Conservation (phyloP, 2,888 invertebrate species). For the Morpho helenor region DNA sequence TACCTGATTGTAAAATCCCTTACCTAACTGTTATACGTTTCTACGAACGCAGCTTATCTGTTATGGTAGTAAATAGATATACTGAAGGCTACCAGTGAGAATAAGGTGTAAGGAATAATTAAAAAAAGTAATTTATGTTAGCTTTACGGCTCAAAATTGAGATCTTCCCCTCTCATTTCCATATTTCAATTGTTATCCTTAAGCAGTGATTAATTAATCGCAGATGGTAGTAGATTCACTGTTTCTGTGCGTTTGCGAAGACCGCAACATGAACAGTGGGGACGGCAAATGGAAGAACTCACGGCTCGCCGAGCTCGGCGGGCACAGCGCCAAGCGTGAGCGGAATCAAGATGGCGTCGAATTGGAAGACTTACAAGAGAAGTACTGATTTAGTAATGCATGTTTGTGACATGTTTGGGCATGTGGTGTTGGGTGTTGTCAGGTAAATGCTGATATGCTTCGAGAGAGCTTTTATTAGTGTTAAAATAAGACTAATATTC, state of each 20-base stretch:
- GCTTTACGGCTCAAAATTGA: too few species aligned
- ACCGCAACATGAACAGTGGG: slow-evolving; percentile 89
- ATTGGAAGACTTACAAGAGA: slow-evolving; percentile 53
- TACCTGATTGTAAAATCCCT: too few species aligned
- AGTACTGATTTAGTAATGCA: slow-evolving; percentile 48
- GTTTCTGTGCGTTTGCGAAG: slow-evolving; percentile 96
- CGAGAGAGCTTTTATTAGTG: background rate
- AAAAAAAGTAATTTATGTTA: too few species aligned
- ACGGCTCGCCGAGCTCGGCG: slow-evolving; percentile 78
- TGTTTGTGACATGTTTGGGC: background rate
- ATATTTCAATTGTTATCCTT: too few species aligned
- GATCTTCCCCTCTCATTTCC: too few species aligned
- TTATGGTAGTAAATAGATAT: too few species aligned
- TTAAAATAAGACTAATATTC: background rate
- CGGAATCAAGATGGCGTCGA: slow-evolving; percentile 41
- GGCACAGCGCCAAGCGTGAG: slow-evolving; percentile 35
- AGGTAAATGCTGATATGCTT: slow-evolving; percentile 1
- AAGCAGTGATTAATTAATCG: background rate
- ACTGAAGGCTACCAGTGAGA: too few species aligned
- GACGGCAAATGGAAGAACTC: slow-evolving; percentile 82
- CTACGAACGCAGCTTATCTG: too few species aligned
- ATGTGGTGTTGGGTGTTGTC: background rate
- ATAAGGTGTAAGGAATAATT: too few species aligned
- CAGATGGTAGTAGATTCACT: slow-evolving; percentile 97
- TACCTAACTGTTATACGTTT: too few species aligned